These are phyloP conservation scores for Melinaea marsaeus DNA, from an alignment of 2,888 invertebrate genomes.

Conservation along the genomic window DNA sequence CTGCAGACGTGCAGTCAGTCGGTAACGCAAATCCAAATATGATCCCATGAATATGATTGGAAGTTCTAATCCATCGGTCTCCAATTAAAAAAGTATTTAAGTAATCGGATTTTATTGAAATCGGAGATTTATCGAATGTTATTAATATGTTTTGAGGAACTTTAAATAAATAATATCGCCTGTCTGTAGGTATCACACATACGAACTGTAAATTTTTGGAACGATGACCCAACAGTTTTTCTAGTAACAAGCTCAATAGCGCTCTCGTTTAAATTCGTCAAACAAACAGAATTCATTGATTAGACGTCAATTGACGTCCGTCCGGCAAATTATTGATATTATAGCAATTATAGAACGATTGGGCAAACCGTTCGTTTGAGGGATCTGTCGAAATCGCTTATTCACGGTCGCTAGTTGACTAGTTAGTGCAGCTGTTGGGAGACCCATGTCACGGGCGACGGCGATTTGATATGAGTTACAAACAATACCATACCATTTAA, in stretches of 20 bases:
- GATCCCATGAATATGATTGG: slow-evolving; percentile 16
- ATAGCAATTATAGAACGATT: slow-evolving; percentile 37
- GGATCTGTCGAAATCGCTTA: slow-evolving; percentile 63
- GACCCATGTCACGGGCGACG: slow-evolving; percentile 22
- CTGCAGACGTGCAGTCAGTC: slow-evolving; percentile 3
- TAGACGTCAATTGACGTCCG: slow-evolving; percentile 37
- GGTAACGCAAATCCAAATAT: slow-evolving; percentile 18
- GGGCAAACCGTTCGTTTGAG: slow-evolving; percentile 32
- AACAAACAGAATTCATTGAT: slow-evolving; percentile 36
- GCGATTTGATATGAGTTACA: slow-evolving; percentile 13
- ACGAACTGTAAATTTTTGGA: too few relatives aligned
- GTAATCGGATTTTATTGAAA: slow-evolving; percentile 23
- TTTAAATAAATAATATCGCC: neutral
- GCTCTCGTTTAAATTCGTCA: slow-evolving; percentile 36
- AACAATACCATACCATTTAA: neutral
- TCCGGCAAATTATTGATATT: slow-evolving; percentile 35
- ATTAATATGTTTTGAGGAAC: slow-evolving; percentile 2
- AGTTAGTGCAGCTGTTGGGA: slow-evolving; percentile 54
- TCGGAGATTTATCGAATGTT: slow-evolving; percentile 10
- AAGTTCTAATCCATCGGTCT: slow-evolving; percentile 21
- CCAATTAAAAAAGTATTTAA: slow-evolving; percentile 27
- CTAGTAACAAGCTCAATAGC: slow-evolving; percentile 20
- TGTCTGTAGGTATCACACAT: neutral
- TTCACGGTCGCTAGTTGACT: slow-evolving; percentile 72
- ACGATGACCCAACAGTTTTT: neutral